A percentile compares a stretch with the other conserved stretches of the same genome.
Evolutionary conservation across 2,113 vertebrate species (phyloP).

Genomic region (Aegotheles bennettii): DNA sequence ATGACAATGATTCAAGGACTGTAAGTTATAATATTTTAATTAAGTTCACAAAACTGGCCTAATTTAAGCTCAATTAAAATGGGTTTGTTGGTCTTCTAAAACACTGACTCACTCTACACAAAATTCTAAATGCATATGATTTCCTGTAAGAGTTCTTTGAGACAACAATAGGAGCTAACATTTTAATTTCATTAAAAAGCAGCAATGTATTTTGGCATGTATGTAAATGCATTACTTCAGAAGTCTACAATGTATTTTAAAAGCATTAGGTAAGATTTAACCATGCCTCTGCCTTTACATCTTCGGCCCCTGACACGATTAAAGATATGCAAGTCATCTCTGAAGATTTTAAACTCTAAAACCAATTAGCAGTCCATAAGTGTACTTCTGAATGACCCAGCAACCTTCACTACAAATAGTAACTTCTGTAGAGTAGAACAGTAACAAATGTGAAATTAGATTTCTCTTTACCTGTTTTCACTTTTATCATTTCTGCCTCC

Average conservation of each 20-base stretch:
- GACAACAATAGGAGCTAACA: background rate
- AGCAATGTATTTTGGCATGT: background rate
- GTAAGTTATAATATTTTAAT: background rate
- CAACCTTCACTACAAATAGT: background rate
- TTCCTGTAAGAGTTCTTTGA: background rate
- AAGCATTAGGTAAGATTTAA: background rate
- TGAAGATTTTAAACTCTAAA: background rate
- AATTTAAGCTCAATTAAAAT: slow-evolving; percentile 18
- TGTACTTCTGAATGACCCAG: background rate
- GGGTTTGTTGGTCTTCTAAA: background rate
- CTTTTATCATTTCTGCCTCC: background rate
- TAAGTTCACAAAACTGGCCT: background rate
- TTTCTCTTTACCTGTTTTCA: background rate
- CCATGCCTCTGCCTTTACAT: background rate
- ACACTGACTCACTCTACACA: background rate
- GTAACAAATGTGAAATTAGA: background rate
- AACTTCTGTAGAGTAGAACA: background rate
- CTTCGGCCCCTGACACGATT: background rate
- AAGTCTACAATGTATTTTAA: background rate
- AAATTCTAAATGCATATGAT: background rate
- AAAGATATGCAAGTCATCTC: background rate
- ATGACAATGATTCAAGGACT: background rate
- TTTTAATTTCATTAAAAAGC: slow-evolving; percentile 19
- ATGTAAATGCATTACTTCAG: slow-evolving; percentile 1
- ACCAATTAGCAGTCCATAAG: background rate